Evolutionary conservation across 2,113 vertebrate species (phyloP).

Genomic region (Macrotus californicus): DNA sequence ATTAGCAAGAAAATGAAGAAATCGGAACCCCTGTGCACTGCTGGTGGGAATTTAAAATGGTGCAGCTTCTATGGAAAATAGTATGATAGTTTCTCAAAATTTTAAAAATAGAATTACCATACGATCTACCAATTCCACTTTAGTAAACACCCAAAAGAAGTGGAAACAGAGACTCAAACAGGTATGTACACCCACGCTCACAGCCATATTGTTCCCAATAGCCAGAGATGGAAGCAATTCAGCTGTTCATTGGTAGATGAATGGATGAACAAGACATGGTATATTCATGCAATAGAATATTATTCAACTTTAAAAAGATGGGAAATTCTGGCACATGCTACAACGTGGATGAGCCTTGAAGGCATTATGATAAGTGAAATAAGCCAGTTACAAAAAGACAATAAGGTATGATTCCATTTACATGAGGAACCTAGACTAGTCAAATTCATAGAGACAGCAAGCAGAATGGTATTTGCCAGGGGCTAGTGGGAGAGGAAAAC

Average conservation of each 20-base stretch:
- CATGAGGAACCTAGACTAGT: not conserved
- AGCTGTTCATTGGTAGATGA: not conserved
- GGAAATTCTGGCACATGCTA: not conserved
- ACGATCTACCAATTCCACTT: not conserved
- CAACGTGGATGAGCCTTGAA: not conserved
- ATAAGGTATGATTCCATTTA: not conserved
- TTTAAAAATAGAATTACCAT: not conserved
- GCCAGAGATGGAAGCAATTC: not conserved
- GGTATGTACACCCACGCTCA: not conserved
- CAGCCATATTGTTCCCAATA: not conserved
- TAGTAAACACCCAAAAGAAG: not conserved
- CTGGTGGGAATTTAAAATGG: not conserved
- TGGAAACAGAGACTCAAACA: not conserved
- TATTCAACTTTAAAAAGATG: not conserved
- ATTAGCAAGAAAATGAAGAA: not conserved
- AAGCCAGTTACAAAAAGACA: not conserved
- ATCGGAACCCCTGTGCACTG: not conserved
- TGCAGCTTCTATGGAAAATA: not conserved
- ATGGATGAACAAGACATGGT: not conserved
- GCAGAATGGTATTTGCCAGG: not conserved
- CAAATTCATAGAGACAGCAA: not conserved
- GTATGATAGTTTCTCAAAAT: not conserved
- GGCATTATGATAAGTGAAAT: not conserved
- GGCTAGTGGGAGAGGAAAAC: not conserved
- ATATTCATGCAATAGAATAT: not conserved